A percentile compares a stretch with the other conserved stretches of the same genome.
phyloP scores from a whole-genome alignment of 2,797 vertebrate genomes.

The Dipus sagitta region DNA sequence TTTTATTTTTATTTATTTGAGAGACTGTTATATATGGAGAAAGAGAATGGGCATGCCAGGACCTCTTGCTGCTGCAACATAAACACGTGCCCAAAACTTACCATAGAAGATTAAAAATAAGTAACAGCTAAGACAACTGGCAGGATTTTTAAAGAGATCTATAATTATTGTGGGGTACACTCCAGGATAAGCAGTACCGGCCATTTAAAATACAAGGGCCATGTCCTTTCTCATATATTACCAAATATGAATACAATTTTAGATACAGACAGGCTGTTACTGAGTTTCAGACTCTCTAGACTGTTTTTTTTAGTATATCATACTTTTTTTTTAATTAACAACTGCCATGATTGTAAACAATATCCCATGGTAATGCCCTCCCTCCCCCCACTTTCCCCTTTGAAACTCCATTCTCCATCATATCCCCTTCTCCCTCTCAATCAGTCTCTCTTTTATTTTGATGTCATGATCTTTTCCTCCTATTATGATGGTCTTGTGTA shows the following conservation, averaged over 20 bases:
- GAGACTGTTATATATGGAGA: too few species aligned
- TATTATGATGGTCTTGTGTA: too few species aligned
- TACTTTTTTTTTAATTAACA: too few species aligned
- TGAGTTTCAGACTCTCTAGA: not conserved
- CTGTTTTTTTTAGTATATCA: not conserved
- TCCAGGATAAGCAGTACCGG: not conserved
- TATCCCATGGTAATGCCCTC: too few species aligned
- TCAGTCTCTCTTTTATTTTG: too few species aligned
- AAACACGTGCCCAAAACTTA: constrained; percentile 5
- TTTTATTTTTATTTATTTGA: too few species aligned
- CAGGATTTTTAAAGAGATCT: not conserved
- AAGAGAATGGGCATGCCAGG: too few species aligned
- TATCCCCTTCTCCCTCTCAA: too few species aligned
- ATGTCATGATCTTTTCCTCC: too few species aligned
- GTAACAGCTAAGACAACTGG: not conserved
- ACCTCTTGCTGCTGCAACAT: not conserved
- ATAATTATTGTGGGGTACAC: not conserved
- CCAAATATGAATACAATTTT: not conserved
- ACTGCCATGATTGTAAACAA: too few species aligned
- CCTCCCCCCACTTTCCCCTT: too few species aligned
- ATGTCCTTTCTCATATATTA: constrained; percentile 18
- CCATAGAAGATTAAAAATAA: constrained; percentile 3
- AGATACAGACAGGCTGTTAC: constrained; percentile 36
- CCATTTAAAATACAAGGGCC: not conserved
- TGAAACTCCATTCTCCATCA: too few species aligned